These are phyloP conservation scores for Platycheirus rosarum DNA, from an alignment of 2,888 invertebrate species.

Conservation along the genomic window DNA sequence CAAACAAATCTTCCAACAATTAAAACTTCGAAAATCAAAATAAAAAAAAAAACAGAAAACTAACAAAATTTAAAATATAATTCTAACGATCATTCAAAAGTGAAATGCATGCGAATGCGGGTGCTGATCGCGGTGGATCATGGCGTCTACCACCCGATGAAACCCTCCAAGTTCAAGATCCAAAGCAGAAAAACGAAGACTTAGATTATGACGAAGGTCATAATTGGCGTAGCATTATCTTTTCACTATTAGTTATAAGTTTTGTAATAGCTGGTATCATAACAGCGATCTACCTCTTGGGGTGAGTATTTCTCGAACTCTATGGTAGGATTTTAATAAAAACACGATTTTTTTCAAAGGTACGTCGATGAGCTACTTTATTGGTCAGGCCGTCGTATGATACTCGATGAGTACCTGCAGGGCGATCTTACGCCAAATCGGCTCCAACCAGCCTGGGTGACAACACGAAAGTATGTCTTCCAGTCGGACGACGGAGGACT, in stretches of 20 bases:
- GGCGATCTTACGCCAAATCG: constrained; percentile 89
- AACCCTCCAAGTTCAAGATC: constrained; percentile 94
- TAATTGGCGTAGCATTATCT: constrained; percentile 94
- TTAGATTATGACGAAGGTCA: constrained; percentile 91
- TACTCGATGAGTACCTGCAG: constrained; percentile 92
- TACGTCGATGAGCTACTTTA: constrained; percentile 95
- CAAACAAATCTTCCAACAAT: neutral
- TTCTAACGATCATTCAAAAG: constrained; percentile 60
- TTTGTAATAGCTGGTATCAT: constrained; percentile 94
- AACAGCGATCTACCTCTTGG: constrained; percentile 93
- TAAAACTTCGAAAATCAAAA: neutral
- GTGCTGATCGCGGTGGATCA: constrained; percentile 92
- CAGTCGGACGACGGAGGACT: constrained; percentile 93
- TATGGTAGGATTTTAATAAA: neutral
- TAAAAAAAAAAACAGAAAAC: constrained; percentile 23
- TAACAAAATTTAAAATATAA: constrained; percentile 29
- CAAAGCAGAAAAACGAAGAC: constrained; percentile 92
- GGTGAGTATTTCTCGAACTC: constrained; percentile 83
- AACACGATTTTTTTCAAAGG: constrained; percentile 80
- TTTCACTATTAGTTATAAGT: constrained; percentile 93
- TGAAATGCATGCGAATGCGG: constrained; percentile 93
- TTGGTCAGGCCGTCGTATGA: constrained; percentile 94
- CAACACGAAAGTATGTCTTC: constrained; percentile 91
- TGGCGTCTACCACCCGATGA: constrained; percentile 97
- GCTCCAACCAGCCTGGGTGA: constrained; percentile 92